phyloP scores from a whole-genome alignment of 2,888 invertebrate species.

The Pseudococcus jackbeardsleyi region DNA sequence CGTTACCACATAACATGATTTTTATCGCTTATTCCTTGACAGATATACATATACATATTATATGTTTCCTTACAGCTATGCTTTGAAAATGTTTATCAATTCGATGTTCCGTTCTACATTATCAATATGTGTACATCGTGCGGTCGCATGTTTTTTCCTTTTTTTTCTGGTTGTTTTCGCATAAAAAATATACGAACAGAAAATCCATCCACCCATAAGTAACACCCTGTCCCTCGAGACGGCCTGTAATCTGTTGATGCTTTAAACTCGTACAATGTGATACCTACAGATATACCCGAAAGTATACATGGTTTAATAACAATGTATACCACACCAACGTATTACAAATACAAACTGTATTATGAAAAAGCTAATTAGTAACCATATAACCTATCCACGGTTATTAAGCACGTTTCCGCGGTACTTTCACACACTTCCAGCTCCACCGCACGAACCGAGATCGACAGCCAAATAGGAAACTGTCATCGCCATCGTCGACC shows the following conservation, averaged over 20 bases:
- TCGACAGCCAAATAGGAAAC: not conserved
- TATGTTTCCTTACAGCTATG: not conserved
- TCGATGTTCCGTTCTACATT: not conserved
- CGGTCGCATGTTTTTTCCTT: not conserved
- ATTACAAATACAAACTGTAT: not conserved
- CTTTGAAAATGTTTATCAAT: not conserved
- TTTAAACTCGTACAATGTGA: not conserved
- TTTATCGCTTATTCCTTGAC: conserved; percentile 22
- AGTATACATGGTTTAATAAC: not conserved
- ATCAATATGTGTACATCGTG: not conserved
- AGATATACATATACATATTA: conserved; percentile 1
- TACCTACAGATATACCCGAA: not conserved
- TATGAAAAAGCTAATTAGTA: conserved; percentile 18
- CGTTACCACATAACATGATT: conserved; percentile 19
- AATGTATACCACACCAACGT: not conserved
- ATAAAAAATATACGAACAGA: not conserved
- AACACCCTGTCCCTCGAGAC: conserved; percentile 24
- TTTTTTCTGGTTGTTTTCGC: not conserved
- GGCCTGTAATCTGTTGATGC: not conserved
- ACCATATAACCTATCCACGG: conserved; percentile 11
- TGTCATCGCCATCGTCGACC: not conserved
- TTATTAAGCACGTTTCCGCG: conserved; percentile 30
- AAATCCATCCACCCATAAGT: not conserved
- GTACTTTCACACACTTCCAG: not conserved
- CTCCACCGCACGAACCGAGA: not conserved